phyloP scores from a whole-genome alignment of 2,113 vertebrate species.

The Megaleporinus macrocephalus region DNA sequence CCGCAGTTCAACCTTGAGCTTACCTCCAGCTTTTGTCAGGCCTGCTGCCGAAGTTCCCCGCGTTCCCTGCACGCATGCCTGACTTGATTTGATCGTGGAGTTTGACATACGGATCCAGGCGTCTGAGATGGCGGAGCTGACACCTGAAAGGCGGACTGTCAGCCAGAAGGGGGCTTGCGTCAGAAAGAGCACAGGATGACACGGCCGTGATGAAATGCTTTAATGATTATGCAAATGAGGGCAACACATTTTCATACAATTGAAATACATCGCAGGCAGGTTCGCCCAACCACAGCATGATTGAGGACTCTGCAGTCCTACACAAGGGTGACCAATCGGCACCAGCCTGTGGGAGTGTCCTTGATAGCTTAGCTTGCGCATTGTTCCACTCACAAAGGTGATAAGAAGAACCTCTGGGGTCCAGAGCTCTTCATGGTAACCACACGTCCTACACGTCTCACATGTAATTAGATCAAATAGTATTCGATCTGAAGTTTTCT shows the following conservation, averaged over 20 bases:
- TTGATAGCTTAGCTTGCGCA: too few relatives aligned
- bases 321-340: too few relatives aligned
- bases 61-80: neutral
- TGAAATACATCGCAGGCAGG: neutral
- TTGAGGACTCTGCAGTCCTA: neutral
- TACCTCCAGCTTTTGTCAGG: neutral
- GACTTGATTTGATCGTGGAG: neutral
- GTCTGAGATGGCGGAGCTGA: neutral
- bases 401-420: too few relatives aligned
- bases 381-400: too few relatives aligned
- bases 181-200: neutral
- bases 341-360: too few relatives aligned
- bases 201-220: neutral
- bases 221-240: slow-evolving; percentile 9
- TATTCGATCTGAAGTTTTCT: too few relatives aligned
- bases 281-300: neutral
- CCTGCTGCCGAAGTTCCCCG: neutral
- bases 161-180: neutral
- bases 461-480: too few relatives aligned
- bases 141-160: neutral
- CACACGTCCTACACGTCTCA: too few relatives aligned
- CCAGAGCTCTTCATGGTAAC: too few relatives aligned
- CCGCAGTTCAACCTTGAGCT: neutral
- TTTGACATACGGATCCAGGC: neutral
- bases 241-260: neutral